Evolutionary conservation across 2,797 vertebrate genomes (phyloP).

Genomic region (Gallinago solitaria): DNA sequence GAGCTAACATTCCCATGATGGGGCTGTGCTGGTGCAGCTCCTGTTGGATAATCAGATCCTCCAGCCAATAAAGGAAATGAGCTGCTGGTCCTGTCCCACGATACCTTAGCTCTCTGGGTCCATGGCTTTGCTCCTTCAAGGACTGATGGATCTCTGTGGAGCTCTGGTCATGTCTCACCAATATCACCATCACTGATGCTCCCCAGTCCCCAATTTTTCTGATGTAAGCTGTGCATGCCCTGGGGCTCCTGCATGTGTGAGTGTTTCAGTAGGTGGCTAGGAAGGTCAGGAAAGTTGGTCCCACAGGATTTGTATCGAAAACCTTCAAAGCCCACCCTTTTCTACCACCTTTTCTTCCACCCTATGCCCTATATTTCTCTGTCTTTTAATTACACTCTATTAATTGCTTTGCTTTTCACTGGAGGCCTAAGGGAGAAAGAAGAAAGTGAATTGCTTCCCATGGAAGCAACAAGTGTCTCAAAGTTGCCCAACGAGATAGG

Average conservation of each 20-base stretch:
- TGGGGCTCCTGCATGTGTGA: neutral
- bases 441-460: neutral
- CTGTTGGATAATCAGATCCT: neutral
- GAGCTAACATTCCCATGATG: neutral
- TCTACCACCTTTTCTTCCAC: neutral
- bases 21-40: neutral
- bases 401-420: neutral
- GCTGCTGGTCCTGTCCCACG: neutral
- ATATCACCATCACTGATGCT: neutral
- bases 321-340: neutral
- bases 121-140: neutral
- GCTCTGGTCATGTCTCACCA: neutral
- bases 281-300: neutral
- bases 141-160: neutral
- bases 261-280: neutral
- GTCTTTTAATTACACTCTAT: neutral
- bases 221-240: neutral
- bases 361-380: neutral
- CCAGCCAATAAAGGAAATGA: neutral
- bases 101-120: neutral
- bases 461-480: neutral
- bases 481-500: neutral
- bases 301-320: neutral
- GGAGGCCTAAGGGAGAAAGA: neutral
- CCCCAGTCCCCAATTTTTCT: neutral